phyloP scores from a whole-genome alignment of 2,113 vertebrate genomes.

The Carlito syrichta region DNA sequence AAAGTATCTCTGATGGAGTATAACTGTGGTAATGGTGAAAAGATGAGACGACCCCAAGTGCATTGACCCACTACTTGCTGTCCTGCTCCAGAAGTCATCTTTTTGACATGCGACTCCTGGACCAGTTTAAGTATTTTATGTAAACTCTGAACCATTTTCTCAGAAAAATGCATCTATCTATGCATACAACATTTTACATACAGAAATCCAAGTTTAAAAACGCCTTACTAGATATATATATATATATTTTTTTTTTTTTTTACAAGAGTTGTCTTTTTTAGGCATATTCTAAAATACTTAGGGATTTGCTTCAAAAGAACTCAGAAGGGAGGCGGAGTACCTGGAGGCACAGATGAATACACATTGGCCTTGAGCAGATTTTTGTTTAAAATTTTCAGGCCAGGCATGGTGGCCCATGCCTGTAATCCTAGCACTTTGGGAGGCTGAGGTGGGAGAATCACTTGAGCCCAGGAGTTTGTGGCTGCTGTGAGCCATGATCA shows the following conservation, averaged over 20 bases:
- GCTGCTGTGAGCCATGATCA: no score
- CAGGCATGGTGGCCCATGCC: no score
- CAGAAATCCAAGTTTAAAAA: background rate
- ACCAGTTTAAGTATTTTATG: background rate
- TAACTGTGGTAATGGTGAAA: background rate
- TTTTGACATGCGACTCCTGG: background rate
- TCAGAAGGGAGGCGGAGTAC: background rate
- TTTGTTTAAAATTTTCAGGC: background rate
- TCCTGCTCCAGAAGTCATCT: background rate
- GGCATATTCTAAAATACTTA: background rate
- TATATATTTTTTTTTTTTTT: no score
- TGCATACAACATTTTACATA: background rate
- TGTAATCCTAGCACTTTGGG: no score
- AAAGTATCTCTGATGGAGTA: background rate
- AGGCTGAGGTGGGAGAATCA: no score
- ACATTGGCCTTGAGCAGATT: background rate
- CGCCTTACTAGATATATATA: background rate
- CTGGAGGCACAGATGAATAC: background rate
- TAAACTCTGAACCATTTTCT: background rate
- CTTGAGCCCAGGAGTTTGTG: no score
- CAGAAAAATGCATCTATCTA: background rate
- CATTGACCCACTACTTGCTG: background rate
- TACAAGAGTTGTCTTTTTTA: constrained; percentile 22
- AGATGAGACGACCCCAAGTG: no score
- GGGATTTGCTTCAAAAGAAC: constrained; percentile 5